phyloP scores from a whole-genome alignment of 2,113 vertebrate genomes.

The Silurus asotus region DNA sequence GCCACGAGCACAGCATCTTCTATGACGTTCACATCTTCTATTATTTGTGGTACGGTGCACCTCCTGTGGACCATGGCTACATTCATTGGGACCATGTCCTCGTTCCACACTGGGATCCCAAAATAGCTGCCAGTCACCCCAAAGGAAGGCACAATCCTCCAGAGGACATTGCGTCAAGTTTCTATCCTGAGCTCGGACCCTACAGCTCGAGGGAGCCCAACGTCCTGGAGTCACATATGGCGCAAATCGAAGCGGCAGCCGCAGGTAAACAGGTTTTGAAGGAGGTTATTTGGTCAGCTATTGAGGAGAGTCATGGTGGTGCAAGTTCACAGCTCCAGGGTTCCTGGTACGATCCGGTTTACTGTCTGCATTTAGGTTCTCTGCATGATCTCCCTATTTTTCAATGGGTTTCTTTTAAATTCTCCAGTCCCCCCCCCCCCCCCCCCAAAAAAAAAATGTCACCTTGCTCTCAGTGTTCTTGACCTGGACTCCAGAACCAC shows the following conservation, averaged over 20 bases:
- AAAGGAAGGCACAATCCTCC: slow-evolving; percentile 82
- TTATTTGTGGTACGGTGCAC: slow-evolving; percentile 87
- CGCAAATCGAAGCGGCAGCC: slow-evolving; percentile 79
- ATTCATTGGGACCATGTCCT: slow-evolving; percentile 87
- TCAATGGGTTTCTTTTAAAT: neutral
- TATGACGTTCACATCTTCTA: slow-evolving; percentile 88
- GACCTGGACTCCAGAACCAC: neutral
- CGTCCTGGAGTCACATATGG: slow-evolving; percentile 82
- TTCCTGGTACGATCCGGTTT: neutral
- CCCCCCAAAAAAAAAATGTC: too few relatives aligned
- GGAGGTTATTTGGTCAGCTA: neutral
- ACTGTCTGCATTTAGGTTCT: neutral
- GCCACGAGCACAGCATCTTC: slow-evolving; percentile 74
- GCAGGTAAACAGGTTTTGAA: slow-evolving; percentile 72
- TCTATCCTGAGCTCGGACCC: slow-evolving; percentile 83
- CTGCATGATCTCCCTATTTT: neutral
- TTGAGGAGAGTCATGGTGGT: neutral
- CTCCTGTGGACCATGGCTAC: slow-evolving; percentile 75
- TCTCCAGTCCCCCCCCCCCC: too few relatives aligned
- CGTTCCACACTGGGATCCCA: slow-evolving; percentile 91
- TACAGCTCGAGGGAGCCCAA: slow-evolving; percentile 86
- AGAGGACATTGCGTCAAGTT: slow-evolving; percentile 84
- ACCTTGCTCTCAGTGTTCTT: neutral
- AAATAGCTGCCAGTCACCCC: slow-evolving; percentile 86
- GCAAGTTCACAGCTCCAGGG: neutral